These are phyloP conservation scores for Schrankia costaestrigalis DNA, from an alignment of 2,888 invertebrate species.

Conservation along the genomic window DNA sequence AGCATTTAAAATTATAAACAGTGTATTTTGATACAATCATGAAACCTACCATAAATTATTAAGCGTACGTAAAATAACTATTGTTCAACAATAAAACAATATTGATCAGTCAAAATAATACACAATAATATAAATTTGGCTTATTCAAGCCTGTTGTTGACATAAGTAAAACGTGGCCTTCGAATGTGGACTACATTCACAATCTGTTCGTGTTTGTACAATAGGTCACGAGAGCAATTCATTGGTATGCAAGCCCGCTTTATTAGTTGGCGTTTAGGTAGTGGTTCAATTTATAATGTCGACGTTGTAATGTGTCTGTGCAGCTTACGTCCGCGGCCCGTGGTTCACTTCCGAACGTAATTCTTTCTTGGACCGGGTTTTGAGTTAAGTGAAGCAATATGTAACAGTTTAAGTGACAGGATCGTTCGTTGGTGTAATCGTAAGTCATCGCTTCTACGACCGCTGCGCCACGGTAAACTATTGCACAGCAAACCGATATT, in stretches of 20 bases:
- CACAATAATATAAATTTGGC: too few relatives aligned
- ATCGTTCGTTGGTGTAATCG: conserved; percentile 48
- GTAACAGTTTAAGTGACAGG: conserved; percentile 66
- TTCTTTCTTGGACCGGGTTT: conserved; percentile 56
- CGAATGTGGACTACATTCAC: conserved; percentile 9
- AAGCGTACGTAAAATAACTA: too few relatives aligned
- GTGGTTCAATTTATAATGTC: conserved; percentile 37
- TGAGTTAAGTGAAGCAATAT: conserved; percentile 68
- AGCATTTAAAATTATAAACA: conserved; percentile 18
- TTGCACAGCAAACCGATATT: conserved; percentile 47
- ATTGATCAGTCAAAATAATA: too few relatives aligned
- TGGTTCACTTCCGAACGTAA: conserved; percentile 49
- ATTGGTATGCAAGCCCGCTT: conserved; percentile 21
- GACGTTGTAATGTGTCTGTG: conserved; percentile 44
- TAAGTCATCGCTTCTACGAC: conserved; percentile 60
- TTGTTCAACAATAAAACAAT: too few relatives aligned
- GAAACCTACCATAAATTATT: too few relatives aligned
- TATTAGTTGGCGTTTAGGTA: conserved; percentile 30
- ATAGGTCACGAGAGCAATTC: conserved; percentile 22
- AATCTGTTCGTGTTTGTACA: conserved; percentile 13
- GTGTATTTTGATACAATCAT: too few relatives aligned
- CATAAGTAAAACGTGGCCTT: too few relatives aligned
- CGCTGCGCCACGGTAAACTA: conserved; percentile 39
- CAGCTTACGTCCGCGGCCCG: conserved; percentile 38
- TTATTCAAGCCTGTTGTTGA: too few relatives aligned